phyloP scores from a whole-genome alignment of 2,888 invertebrate genomes.

The Acheta domesticus region DNA sequence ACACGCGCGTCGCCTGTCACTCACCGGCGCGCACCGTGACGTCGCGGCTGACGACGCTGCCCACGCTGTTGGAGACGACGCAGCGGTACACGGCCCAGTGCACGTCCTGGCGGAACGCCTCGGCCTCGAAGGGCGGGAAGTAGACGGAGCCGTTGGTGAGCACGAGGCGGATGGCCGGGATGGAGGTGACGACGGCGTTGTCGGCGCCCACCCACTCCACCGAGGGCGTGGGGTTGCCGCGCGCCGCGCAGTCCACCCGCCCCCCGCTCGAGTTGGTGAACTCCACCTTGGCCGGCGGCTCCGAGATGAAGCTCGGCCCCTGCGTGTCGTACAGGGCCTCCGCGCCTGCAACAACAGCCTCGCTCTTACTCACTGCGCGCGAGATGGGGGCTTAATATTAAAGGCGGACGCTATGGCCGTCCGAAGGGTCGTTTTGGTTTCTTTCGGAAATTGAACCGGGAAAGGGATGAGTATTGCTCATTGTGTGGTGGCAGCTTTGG shows the following conservation, averaged over 20 bases:
- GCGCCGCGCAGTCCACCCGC: constrained; percentile 53
- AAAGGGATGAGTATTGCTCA: no score
- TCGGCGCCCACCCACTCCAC: constrained; percentile 56
- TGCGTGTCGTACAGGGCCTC: constrained; percentile 55
- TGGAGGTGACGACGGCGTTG: constrained; percentile 52
- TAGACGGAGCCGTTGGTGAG: constrained; percentile 55
- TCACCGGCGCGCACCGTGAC: constrained; percentile 54
- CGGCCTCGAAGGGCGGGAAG: constrained; percentile 56
- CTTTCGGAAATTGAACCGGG: no score
- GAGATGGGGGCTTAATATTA: not conserved
- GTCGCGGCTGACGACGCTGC: constrained; percentile 54
- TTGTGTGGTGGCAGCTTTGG: no score
- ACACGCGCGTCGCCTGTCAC: constrained; percentile 29
- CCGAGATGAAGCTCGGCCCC: constrained; percentile 54
- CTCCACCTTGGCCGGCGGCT: constrained; percentile 54
- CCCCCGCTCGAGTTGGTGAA: constrained; percentile 56
- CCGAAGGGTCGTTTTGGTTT: no score
- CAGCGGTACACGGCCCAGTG: constrained; percentile 57
- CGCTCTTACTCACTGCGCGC: not conserved
- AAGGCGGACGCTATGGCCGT: no score
- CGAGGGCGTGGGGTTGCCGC: constrained; percentile 54
- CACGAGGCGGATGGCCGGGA: constrained; percentile 49
- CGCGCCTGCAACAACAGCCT: constrained; percentile 40
- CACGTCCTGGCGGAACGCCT: constrained; percentile 57
- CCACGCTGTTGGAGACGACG: constrained; percentile 52